Evolutionary conservation across 92 coral and sea anemone genomes (phyloP).

Genomic region (Porites rus): DNA sequence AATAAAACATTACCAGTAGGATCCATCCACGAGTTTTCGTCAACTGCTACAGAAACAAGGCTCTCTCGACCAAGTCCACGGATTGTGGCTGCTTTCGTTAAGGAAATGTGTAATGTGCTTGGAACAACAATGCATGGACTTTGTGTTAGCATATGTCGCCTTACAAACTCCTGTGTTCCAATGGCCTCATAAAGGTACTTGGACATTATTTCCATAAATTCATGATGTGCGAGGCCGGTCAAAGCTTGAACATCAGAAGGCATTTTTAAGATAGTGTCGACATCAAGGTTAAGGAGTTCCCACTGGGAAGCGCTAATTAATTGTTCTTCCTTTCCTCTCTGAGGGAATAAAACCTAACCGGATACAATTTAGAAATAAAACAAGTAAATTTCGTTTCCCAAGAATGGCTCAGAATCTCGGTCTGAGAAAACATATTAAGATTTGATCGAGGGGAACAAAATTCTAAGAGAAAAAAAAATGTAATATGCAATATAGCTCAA

Average conservation of each 20-base stretch:
- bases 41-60: constrained; percentile 69
- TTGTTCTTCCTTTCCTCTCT: constrained; percentile 45
- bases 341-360: constrained; percentile 59
- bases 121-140: constrained; percentile 78
- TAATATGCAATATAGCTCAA: too few species aligned
- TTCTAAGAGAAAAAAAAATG: too few species aligned
- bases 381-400: neutral
- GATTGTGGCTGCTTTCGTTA: constrained; percentile 83
- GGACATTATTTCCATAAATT: constrained; percentile 60
- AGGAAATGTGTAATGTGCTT: constrained; percentile 84
- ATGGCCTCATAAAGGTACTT: constrained; percentile 70
- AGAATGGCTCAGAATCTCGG: too few species aligned
- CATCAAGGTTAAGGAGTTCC: constrained; percentile 88
- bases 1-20: too few species aligned
- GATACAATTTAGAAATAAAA: neutral
- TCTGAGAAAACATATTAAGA: too few species aligned
- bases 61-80: constrained; percentile 85
- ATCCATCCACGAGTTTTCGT: constrained; percentile 77
- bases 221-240: constrained; percentile 18
- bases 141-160: constrained; percentile 66
- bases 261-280: constrained; percentile 69
- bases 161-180: constrained; percentile 68
- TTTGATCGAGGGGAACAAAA: too few species aligned
- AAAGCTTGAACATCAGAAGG: constrained; percentile 53
- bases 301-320: constrained; percentile 71